phyloP scores from a whole-genome alignment of 2,797 vertebrate species.

The Tangara arthus region DNA sequence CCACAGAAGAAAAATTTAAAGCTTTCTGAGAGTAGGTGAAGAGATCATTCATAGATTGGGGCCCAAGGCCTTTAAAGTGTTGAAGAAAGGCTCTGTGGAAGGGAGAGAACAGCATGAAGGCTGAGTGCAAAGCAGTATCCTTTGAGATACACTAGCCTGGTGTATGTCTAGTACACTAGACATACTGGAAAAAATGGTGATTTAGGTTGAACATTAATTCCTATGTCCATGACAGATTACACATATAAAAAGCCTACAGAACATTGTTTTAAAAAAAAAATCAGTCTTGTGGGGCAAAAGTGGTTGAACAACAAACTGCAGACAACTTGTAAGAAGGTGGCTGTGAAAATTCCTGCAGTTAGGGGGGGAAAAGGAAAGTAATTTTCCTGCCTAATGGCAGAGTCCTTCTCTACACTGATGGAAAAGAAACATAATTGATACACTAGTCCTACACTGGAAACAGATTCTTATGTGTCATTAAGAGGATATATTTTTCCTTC shows the following conservation, averaged over 20 bases:
- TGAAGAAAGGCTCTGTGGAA: background rate
- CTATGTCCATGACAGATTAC: background rate
- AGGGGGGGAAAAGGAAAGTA: fast-evolving
- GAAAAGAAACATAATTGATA: background rate
- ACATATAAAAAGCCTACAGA: background rate
- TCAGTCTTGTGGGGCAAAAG: background rate
- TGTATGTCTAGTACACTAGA: background rate
- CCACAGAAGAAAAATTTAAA: background rate
- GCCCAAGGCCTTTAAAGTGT: background rate
- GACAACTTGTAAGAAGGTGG: background rate
- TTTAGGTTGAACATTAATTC: background rate
- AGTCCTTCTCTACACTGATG: background rate
- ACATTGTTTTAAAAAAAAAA: background rate
- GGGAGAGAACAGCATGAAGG: background rate
- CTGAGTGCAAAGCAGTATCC: background rate
- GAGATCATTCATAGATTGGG: background rate
- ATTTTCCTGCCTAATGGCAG: background rate
- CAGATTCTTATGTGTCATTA: background rate
- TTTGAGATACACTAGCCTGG: background rate
- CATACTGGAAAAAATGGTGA: background rate
- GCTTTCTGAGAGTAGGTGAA: background rate
- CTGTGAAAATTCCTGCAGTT: background rate
- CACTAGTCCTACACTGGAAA: fast-evolving
- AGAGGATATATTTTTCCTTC: background rate
- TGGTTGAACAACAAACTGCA: background rate